Base-by-base conservation (phyloP, 2,797 vertebrate genomes). In the Microcaecilia unicolor region DNA sequence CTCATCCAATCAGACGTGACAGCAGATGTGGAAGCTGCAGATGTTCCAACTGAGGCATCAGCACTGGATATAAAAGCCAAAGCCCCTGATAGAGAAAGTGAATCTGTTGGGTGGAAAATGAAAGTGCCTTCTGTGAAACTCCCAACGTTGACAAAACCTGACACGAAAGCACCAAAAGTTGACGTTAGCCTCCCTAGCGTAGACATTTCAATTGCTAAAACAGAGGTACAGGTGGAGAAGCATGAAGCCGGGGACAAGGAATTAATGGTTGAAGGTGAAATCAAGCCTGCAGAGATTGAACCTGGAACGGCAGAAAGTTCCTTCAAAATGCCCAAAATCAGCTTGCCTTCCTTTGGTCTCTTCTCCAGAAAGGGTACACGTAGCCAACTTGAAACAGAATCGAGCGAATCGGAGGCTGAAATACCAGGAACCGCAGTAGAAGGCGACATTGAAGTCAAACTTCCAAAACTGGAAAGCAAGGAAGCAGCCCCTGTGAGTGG, bases 271-370 rank as follows among this genome's bases (percentile, higher is more conserved):
- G 22, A 44, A 31, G 4, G 6, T 25, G 27, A 28, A 25, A 8
- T 25, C 6, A 4, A 13, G 12, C 22, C 27, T 19, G 25, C 3
- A 19, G 47, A 40, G 9, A 54, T 21, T 2, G 39, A 47, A 1
- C 3, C 5, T 18, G 44, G 53, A 10, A 67, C 48, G 8, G 60
- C 59, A 46, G 53, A 67, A 44, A 61, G 48, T 15, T 67, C 58
- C 38, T 49, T 51, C 26, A 78, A 67, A 36, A 41, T 68, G 24
- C 60, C 68, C 43, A 69, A 66, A 39, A 70, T 80, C 30, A 70
- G 66, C 28, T 18, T 76, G 3, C 68, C 68, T 11, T 62, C 63
- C 10, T 67, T 78, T 56, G 52, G 37, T 15, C 64, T 73, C 58
- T 66, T 58, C 2, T 57, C 59, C n/a, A 72, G 62, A 25, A 73